These are phyloP conservation scores for Agelastica alni DNA, from an alignment of 2,888 invertebrate genomes.

Conservation along the genomic window DNA sequence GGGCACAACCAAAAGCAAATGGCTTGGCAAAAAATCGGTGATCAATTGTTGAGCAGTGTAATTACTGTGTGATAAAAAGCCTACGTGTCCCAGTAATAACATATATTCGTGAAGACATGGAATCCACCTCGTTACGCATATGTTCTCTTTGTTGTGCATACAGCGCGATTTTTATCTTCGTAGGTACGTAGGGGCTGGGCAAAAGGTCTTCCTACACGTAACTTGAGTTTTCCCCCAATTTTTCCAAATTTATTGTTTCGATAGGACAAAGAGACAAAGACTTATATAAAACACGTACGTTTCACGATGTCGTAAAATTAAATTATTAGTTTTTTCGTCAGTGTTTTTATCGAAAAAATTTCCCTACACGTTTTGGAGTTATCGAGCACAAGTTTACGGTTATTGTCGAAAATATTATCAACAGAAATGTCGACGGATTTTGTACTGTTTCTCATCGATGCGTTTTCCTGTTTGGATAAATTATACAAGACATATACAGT, in stretches of 20 bases:
- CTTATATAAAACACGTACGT: conserved; percentile 18
- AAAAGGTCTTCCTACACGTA: conserved; percentile 14
- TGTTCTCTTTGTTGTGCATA: neutral
- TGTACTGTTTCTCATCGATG: no score
- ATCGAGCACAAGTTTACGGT: neutral
- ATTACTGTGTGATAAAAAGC: no score
- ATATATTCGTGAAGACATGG: no score
- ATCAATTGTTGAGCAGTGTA: no score
- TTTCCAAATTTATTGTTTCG: conserved; percentile 30
- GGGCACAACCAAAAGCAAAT: no score
- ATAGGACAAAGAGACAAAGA: conserved; percentile 30
- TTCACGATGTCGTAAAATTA: conserved; percentile 21
- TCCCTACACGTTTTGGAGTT: conserved; percentile 8
- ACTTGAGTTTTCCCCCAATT: conserved; percentile 11
- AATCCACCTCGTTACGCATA: conserved; percentile 46
- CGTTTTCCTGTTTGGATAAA: no score
- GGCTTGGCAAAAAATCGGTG: no score
- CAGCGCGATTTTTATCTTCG: conserved; percentile 11
- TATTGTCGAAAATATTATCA: neutral
- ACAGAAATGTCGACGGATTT: neutral
- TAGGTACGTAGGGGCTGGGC: conserved; percentile 9
- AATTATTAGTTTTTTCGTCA: conserved; percentile 24
- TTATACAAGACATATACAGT: no score
- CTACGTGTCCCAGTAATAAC: no score
- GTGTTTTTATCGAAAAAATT: conserved; percentile 4